Conservation (phyloP, 2,888 invertebrate genomes). For the Epirrhoe tristata region DNA sequence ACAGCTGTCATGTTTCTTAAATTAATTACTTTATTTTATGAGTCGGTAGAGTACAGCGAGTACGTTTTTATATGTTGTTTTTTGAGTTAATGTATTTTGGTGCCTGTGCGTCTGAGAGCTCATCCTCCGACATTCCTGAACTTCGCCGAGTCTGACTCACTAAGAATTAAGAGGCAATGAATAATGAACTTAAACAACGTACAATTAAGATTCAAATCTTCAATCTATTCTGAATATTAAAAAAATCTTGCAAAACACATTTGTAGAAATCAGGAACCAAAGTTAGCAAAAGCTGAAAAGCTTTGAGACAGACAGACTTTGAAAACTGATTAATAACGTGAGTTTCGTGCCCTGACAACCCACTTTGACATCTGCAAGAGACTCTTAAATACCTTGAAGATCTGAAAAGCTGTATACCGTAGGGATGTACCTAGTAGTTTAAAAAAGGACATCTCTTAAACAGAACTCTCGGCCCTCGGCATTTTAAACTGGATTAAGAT, state of each 20-base stretch:
- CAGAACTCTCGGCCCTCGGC: background rate
- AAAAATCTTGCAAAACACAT: background rate
- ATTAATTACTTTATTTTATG: conserved; percentile 43
- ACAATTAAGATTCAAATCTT: background rate
- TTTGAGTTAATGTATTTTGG: conserved; percentile 45
- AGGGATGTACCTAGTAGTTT: too few relatives aligned
- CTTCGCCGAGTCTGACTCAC: conserved; percentile 28
- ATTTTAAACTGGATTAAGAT: background rate
- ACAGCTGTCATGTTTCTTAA: conserved; percentile 30
- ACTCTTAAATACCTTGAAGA: too few relatives aligned
- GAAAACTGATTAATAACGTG: too few relatives aligned
- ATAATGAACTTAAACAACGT: conserved; percentile 3
- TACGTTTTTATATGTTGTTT: conserved; percentile 16
- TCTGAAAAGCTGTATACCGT: too few relatives aligned
- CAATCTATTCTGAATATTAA: background rate
- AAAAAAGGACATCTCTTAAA: background rate
- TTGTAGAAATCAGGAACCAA: too few relatives aligned
- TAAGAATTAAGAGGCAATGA: background rate
- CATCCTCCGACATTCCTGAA: conserved; percentile 33
- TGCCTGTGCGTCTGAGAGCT: conserved; percentile 49
- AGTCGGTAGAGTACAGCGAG: conserved; percentile 30
- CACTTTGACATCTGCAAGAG: too few relatives aligned
- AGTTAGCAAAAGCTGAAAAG: too few relatives aligned
- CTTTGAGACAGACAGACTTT: too few relatives aligned
- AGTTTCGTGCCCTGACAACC: too few relatives aligned